Evolutionary conservation across 2,797 vertebrate species (phyloP).

Genomic region (Amazona ochrocephala): DNA sequence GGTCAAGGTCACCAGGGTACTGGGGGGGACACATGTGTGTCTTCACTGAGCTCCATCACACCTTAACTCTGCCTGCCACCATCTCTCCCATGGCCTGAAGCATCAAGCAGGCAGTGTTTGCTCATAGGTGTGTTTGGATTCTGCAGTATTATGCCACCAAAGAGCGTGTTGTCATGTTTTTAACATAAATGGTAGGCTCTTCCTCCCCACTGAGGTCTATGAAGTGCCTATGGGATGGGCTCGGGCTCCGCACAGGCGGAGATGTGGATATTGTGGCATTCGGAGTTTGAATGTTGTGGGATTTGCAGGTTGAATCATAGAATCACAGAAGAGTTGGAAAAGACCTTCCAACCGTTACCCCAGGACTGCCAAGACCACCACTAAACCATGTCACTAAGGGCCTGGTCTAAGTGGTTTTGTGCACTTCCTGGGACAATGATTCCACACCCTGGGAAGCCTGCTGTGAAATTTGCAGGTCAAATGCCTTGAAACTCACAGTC

Average conservation of each 20-base stretch:
- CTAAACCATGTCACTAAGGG: neutral
- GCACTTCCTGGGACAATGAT: neutral
- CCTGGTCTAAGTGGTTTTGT: neutral
- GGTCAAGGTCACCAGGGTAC: conserved; percentile 63
- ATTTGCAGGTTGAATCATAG: neutral
- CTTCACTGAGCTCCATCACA: neutral
- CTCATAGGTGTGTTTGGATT: neutral
- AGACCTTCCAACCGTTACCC: neutral
- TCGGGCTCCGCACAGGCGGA: neutral
- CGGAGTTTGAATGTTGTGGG: neutral
- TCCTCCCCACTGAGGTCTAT: neutral
- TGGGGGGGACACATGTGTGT: neutral
- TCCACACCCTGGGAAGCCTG: neutral
- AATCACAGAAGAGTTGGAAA: neutral
- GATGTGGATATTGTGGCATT: neutral
- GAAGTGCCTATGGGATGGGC: rapidly evolving
- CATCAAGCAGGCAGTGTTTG: neutral
- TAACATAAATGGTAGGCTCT: neutral
- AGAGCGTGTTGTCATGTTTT: rapidly evolving
- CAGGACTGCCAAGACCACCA: neutral
- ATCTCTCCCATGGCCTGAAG: neutral
- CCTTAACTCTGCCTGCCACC: neutral
- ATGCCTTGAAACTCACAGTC: neutral
- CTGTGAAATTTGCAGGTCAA: neutral
- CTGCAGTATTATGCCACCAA: neutral